A percentile compares a stretch with the other conserved stretches of the same genome.
Conservation (phyloP, 2,113 vertebrate genomes). For the Alouatta palliata region DNA sequence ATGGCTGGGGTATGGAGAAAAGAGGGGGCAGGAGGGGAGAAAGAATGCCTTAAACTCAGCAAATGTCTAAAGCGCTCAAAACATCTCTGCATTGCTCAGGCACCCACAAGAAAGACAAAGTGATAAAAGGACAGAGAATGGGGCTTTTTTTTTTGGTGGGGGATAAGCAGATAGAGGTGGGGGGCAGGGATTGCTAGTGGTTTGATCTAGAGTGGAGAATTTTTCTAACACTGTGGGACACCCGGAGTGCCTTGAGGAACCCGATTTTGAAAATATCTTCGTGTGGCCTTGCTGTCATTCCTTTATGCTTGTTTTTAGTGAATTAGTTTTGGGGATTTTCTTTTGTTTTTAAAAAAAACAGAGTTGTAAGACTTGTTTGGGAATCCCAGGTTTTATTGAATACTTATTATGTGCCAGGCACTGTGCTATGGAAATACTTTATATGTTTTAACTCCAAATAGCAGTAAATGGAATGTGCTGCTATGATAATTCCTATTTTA, state of each 20-base stretch:
- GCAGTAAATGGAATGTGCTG: background rate
- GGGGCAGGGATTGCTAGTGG: background rate
- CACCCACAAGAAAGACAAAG: conserved; percentile 73
- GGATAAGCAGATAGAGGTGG: background rate
- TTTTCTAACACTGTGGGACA: background rate
- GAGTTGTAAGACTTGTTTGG: background rate
- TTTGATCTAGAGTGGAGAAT: background rate
- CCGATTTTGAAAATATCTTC: background rate
- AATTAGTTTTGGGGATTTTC: background rate
- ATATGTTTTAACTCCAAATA: background rate
- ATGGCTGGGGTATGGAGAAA: background rate
- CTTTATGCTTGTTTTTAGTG: background rate
- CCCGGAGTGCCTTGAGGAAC: background rate
- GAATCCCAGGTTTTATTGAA: background rate
- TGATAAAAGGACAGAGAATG: conserved; percentile 56
- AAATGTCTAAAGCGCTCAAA: conserved; percentile 69
- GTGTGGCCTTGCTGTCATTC: background rate
- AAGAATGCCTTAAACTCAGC: conserved; percentile 75
- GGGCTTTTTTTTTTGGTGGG: background rate
- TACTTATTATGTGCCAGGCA: background rate
- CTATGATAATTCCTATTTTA: background rate
- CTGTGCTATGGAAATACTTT: background rate
- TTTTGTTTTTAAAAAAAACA: background rate
- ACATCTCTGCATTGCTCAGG: conserved; percentile 71
- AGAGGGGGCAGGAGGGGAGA: background rate